A percentile compares a stretch with the other conserved stretches of the same genome.
Evolutionary conservation across 2,888 invertebrate species (phyloP).

Genomic region (Agriopis marginaria): DNA sequence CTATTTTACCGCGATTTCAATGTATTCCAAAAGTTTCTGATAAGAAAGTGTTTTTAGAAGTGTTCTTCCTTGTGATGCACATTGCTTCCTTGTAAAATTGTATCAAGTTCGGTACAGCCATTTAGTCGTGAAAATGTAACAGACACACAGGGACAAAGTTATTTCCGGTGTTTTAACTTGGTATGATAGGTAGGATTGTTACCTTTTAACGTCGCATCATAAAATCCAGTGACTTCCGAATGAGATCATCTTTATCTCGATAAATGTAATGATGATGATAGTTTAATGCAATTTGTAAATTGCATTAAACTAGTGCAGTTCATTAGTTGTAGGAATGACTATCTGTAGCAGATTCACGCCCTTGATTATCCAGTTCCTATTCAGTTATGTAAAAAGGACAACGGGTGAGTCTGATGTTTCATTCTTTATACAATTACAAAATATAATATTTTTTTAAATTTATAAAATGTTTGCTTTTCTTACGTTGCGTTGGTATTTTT

Average conservation of each 20-base stretch:
- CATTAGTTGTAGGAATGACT: slow-evolving; percentile 36
- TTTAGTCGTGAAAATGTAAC: neutral
- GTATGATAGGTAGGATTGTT: neutral
- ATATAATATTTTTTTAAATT: too few species aligned
- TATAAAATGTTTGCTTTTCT: too few species aligned
- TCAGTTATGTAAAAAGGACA: slow-evolving; percentile 60
- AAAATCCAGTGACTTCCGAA: slow-evolving; percentile 29
- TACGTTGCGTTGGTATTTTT: too few species aligned
- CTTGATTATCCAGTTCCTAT: slow-evolving; percentile 59
- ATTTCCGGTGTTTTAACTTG: neutral
- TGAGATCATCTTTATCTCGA: slow-evolving; percentile 39
- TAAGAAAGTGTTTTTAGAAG: neutral
- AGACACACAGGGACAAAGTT: neutral
- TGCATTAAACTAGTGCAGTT: slow-evolving; percentile 35
- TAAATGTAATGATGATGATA: too few species aligned
- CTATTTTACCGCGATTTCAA: neutral
- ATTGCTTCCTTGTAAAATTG: neutral
- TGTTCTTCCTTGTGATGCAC: neutral
- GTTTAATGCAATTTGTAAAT: too few species aligned
- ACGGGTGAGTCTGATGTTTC: slow-evolving; percentile 51
- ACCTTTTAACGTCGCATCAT: slow-evolving; percentile 19
- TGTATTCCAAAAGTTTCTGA: neutral
- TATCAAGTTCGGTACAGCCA: neutral
- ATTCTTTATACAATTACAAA: slow-evolving; percentile 35
- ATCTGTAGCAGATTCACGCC: slow-evolving; percentile 47